Conservation (phyloP, 2,113 vertebrate species). For the Podarcis raffonei region DNA sequence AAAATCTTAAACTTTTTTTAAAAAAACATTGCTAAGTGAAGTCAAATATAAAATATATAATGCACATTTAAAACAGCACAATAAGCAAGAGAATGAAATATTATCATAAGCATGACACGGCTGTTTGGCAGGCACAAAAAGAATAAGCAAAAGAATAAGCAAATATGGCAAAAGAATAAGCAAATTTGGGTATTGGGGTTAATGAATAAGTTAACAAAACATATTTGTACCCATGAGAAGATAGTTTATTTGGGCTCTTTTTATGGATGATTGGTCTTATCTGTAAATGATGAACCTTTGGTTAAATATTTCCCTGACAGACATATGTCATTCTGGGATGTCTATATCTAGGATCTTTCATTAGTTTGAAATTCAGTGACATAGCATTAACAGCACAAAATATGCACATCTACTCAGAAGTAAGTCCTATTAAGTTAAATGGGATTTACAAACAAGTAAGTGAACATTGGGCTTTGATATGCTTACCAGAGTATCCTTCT, state of each 20-base stretch:
- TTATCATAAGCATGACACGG: no score
- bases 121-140: background rate
- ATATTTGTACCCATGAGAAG: background rate
- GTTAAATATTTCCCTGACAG: background rate
- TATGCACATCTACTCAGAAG: no score
- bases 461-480: no score
- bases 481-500: no score
- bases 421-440: no score
- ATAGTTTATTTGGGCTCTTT: background rate
- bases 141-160: no score
- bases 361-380: background rate
- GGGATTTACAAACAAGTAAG: background rate
- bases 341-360: background rate
- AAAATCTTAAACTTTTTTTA: no score
- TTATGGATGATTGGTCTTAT: background rate
- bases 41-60: no score
- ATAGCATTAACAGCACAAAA: background rate
- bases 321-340: background rate
- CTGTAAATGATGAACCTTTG: background rate
- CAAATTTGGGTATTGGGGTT: background rate
- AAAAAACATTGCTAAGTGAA: no score
- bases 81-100: no score
- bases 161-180: no score
- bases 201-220: background rate
- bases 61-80: no score